Conservation (phyloP, 2,113 vertebrate genomes). For the Danionella cerebrum region DNA sequence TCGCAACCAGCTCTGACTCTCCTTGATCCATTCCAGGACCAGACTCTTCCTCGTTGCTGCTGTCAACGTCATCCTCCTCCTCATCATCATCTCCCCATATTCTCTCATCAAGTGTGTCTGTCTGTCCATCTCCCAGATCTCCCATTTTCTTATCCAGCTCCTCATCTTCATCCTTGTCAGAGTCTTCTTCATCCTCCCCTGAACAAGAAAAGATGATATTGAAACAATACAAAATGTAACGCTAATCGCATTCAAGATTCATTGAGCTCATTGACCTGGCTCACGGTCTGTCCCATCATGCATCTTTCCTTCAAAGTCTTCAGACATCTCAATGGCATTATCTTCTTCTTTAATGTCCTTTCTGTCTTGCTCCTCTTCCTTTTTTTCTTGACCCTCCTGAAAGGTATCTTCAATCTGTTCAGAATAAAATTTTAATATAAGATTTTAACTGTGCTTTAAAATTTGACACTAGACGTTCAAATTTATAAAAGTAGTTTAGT, state of each 20-base stretch:
- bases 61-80: slow-evolving; percentile 68
- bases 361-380: slow-evolving; percentile 76
- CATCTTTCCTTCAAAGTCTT: slow-evolving; percentile 92
- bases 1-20: slow-evolving; percentile 86
- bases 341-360: slow-evolving; percentile 85
- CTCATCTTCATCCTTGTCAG: slow-evolving; percentile 72
- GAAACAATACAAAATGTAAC: too few relatives aligned
- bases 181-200: slow-evolving; percentile 74
- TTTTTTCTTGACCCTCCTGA: slow-evolving; percentile 81
- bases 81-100: slow-evolving; percentile 87
- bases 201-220: not conserved
- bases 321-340: slow-evolving; percentile 95
- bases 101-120: slow-evolving; percentile 89
- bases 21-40: slow-evolving; percentile 93
- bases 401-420: slow-evolving; percentile 85
- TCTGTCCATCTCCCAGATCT: slow-evolving; percentile 80
- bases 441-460: not conserved
- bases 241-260: too few relatives aligned
- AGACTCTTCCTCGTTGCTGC: slow-evolving; percentile 78
- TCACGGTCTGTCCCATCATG: slow-evolving; percentile 79
- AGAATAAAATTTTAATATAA: not conserved
- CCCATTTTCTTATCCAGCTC: slow-evolving; percentile 97
- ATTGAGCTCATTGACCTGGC: slow-evolving; percentile 61
- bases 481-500: not conserved
- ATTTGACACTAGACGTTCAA: not conserved